phyloP scores from a whole-genome alignment of 2,797 vertebrate genomes.

The Onychomys arenicola region DNA sequence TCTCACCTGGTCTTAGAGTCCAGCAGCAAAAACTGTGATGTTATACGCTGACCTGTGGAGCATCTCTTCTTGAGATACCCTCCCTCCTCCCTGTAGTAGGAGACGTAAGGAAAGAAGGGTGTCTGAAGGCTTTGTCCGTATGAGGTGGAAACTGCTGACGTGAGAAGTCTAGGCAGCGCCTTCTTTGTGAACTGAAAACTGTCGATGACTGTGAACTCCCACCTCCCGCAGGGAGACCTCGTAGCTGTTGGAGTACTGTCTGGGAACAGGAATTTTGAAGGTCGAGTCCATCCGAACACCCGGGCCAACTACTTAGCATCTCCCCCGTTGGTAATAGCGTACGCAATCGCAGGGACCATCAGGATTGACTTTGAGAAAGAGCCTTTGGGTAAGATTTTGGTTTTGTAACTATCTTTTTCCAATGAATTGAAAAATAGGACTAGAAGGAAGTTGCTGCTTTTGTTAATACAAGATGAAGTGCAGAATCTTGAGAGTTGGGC shows the following conservation, averaged over 20 bases:
- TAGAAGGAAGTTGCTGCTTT: slow-evolving; percentile 20
- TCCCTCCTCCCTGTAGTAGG: neutral
- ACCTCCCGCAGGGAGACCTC: slow-evolving; percentile 92
- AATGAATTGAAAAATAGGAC: neutral
- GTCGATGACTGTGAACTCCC: neutral
- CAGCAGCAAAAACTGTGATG: neutral
- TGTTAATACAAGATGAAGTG: neutral
- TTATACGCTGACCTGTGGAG: neutral
- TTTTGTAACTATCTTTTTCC: neutral
- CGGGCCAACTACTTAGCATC: slow-evolving; percentile 98
- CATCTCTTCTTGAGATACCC: neutral
- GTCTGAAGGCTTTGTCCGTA: neutral
- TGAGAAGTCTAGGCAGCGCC: neutral
- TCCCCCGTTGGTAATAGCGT: slow-evolving; percentile 96
- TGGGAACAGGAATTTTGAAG: slow-evolving; percentile 99
- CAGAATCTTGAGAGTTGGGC: neutral
- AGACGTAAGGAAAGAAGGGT: neutral
- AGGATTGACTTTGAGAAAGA: slow-evolving; percentile 96
- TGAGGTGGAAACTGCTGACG: neutral
- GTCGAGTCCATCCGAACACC: slow-evolving; percentile 97
- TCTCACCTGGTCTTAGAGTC: neutral
- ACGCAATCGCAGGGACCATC: slow-evolving; percentile 96
- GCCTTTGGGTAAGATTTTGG: slow-evolving; percentile 92
- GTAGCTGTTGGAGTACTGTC: slow-evolving; percentile 96
- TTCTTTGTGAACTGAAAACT: neutral